Evolutionary conservation across 2,113 vertebrate species (phyloP).

Genomic region (Leuciscus idus): DNA sequence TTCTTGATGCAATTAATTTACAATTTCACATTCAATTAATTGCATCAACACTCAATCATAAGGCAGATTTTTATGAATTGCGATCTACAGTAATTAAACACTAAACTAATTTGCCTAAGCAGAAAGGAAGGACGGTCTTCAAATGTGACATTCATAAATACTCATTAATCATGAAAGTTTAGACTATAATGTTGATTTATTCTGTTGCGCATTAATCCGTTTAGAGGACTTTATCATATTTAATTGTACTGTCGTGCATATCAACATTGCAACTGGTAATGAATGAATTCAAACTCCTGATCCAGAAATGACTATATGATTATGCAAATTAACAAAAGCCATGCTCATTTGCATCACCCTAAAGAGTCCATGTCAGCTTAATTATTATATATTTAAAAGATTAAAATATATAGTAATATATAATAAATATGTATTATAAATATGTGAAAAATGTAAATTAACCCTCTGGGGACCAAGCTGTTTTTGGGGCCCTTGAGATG

Average conservation of each 20-base stretch:
- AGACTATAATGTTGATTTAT: constrained; percentile 74
- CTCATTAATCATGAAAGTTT: constrained; percentile 70
- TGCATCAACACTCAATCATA: constrained; percentile 69
- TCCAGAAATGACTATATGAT: neutral
- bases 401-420: neutral
- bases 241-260: neutral
- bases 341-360: neutral
- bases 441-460: neutral
- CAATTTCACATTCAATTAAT: constrained; percentile 79
- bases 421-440: neutral
- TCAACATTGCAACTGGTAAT: neutral
- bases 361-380: neutral
- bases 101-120: constrained; percentile 75
- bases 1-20: constrained; percentile 70
- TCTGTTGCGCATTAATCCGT: constrained; percentile 49
- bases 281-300: neutral
- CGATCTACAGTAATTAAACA: constrained; percentile 73
- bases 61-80: constrained; percentile 71
- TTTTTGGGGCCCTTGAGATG: no score
- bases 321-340: neutral
- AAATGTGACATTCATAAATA: constrained; percentile 74
- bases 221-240: constrained; percentile 23
- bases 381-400: neutral
- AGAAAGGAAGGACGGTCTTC: constrained; percentile 56
- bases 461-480: no score